Conservation (phyloP, 1,140 invertebrate genomes). For the Conus betulinus region DNA sequence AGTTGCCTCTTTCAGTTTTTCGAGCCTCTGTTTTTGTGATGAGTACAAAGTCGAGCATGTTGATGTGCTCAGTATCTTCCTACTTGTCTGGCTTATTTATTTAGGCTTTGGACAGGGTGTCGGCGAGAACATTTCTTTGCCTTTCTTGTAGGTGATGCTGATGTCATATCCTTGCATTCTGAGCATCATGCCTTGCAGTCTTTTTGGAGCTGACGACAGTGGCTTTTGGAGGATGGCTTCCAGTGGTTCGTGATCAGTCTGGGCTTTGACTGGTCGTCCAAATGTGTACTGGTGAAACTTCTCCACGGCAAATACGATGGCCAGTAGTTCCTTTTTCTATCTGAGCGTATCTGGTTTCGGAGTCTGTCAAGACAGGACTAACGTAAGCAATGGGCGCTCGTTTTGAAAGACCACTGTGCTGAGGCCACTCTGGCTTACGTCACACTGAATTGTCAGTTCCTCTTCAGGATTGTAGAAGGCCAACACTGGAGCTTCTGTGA, state of each 20-base stretch:
- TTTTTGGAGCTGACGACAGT: not conserved
- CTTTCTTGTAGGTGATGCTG: conserved; percentile 1
- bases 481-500: not conserved
- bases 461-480: conserved; percentile 32
- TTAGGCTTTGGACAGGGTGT: conserved; percentile 22
- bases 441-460: not conserved
- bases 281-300: conserved; percentile 57
- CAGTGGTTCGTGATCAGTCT: too few relatives aligned
- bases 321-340: conserved; percentile 76
- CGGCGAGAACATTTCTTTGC: conserved; percentile 21
- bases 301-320: conserved; percentile 75
- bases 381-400: conserved; percentile 66
- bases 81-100: too few relatives aligned
- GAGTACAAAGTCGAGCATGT: too few relatives aligned
- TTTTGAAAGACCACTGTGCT: too few relatives aligned
- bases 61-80: too few relatives aligned
- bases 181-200: conserved; percentile 26
- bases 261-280: not conserved
- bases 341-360: conserved; percentile 73
- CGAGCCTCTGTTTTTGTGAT: too few relatives aligned
- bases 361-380: conserved; percentile 70
- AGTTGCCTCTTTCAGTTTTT: too few relatives aligned
- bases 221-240: not conserved
- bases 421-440: too few relatives aligned
- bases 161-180: not conserved